Base-by-base conservation (phyloP, 2,888 invertebrate species). In the Chromoteleia sp. region DNA sequence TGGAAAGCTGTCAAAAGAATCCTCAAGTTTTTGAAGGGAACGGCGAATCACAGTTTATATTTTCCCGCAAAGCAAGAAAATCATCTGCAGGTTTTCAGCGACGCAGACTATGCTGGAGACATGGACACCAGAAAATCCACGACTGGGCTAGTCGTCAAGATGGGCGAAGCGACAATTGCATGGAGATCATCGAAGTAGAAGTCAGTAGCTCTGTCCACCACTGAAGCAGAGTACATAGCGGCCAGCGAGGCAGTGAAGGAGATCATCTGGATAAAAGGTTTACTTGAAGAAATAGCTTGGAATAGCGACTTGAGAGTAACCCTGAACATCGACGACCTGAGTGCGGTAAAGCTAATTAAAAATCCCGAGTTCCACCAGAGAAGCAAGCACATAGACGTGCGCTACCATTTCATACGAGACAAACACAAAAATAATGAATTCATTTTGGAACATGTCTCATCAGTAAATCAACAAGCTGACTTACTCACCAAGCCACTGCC, bases 1-100 rank as follows among this genome's bases (percentile, higher is more conserved):
- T 84, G 82, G 76, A 77, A 79, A 43, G 80, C 82, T 0, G 59
- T 82, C 1, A 77, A 83, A 48, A 48, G 78, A 33, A 63, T 83
- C 17, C n/a, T 84, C 0, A 79, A 81, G 19, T 84, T 82, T 15
- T 17, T 84, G 2, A 73, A 81, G 7, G 83, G 81, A 29, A 82
- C 83, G 0, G 4, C 65, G 1, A 43, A 73, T 19, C 58, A 68
- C 14, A 81, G 81, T 0, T 21, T 84, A 25, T 19, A 56, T 15
- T 2, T 84, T 59, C 58, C 81, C 2, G 33, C 10, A 0, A 17
- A 1, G 5, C 7, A n/a, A n/a, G n/a, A 4, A 0, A 10, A 12
- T 6, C 30, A 54, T 6, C 54, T 54, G 0, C 30, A 54, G 14
- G 33, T 17, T 2, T 54, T 54, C 17, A 54, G 54, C 21, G 39